Conservation (phyloP, 2,797 vertebrate genomes). For the Periparus ater region DNA sequence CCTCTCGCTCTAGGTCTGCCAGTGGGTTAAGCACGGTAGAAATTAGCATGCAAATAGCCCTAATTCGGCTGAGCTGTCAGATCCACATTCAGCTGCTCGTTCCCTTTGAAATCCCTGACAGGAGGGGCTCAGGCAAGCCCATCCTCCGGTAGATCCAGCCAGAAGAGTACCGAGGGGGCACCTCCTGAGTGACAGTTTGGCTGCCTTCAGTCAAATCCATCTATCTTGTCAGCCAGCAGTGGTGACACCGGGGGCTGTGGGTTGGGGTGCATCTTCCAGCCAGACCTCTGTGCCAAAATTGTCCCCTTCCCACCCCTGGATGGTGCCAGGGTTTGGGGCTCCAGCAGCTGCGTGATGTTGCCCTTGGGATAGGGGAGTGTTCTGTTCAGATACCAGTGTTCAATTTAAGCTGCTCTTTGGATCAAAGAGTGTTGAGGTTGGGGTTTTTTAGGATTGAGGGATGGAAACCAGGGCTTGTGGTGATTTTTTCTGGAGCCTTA, state of each 20-base stretch:
- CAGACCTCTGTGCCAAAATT: neutral
- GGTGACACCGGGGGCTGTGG: neutral
- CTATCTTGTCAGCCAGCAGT: slow-evolving; percentile 33
- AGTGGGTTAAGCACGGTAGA: slow-evolving; percentile 77
- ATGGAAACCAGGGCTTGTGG: neutral
- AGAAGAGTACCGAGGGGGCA: slow-evolving; percentile 78
- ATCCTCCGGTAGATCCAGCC: slow-evolving; percentile 76
- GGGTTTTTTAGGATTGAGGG: neutral
- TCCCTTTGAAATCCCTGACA: slow-evolving; percentile 83
- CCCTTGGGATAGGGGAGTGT: neutral
- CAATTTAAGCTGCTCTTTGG: neutral
- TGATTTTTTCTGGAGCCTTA: neutral
- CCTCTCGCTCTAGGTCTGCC: slow-evolving; percentile 76
- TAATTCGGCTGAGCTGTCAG: slow-evolving; percentile 84
- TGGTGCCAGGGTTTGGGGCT: neutral
- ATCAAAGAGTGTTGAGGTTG: neutral
- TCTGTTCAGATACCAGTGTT: neutral
- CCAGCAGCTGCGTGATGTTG: neutral
- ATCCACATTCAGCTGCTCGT: slow-evolving; percentile 70
- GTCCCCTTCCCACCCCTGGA: neutral
- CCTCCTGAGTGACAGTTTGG: slow-evolving; percentile 81
- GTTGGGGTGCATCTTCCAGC: slow-evolving; percentile 52
- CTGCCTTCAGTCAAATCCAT: slow-evolving; percentile 74
- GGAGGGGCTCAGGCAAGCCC: slow-evolving; percentile 73
- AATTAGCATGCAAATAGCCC: slow-evolving; percentile 87